Base-by-base conservation (phyloP, 2,888 invertebrate species). In the Melangyna quadrimaculata region DNA sequence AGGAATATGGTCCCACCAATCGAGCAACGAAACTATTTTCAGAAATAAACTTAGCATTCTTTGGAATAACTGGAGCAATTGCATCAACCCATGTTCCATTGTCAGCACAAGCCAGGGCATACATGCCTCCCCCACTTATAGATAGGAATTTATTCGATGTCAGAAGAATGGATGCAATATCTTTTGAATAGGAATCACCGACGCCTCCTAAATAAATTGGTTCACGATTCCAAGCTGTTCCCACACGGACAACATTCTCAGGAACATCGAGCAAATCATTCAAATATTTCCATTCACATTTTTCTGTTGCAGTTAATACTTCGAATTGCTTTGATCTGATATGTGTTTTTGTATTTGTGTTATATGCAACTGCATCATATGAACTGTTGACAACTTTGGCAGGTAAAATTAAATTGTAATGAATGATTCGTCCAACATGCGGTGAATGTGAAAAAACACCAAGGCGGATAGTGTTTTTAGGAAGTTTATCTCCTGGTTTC, bases 211-310 rank as follows among this genome's bases (percentile, higher is more conserved):
- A 40, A 24, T 40, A 61, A 61, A 61, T 61, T 24, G 61, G 61
- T 27, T 61, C 61, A 3, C 24, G 8, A 12, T 73, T 43, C 73
- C 73, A 73, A 29, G 73, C 10, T 40, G 14, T 35, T 37, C 73
- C 73, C 3, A 14, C 61, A 29, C 40, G 73, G 6, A 73, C 73
- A n/a, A 63, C 35, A 5, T 53, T 73, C 2, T 51, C 40, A 2
- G 37, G 27, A 14, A 53, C 9, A 24, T 61, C 5, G 1, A 1
- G 3, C 1, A n/a, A n/a, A 14, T 63, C 3, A 0, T 7, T 0
- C 3, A 27, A 17, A 1, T 27, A 0, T 17, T n/a, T 14, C 63
- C 53, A 73, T 53, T 63, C 2, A 19, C 73, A 73, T 9, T 40
- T 5, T 14, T 73, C 73, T 12, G 35, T 19, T 29, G 40, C 19